Conservation (phyloP, 2,888 invertebrate genomes). For the Diloba caeruleocephala region DNA sequence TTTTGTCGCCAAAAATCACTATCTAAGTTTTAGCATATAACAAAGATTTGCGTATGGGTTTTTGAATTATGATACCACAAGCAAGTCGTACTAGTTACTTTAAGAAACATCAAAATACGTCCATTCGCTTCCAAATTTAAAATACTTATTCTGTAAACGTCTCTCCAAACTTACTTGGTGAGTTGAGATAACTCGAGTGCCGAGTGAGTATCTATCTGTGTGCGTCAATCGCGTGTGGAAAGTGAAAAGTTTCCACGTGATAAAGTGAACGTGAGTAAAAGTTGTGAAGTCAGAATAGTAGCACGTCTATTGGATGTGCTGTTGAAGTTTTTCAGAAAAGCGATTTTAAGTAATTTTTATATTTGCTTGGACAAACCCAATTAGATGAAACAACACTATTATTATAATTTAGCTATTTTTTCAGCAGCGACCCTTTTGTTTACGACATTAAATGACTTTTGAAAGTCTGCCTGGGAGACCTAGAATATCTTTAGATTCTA, state of each 20-base stretch:
- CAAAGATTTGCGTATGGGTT: too few relatives aligned
- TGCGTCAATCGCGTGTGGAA: conserved; percentile 73
- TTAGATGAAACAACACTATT: too few relatives aligned
- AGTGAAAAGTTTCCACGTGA: conserved; percentile 73
- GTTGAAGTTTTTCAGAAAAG: background rate
- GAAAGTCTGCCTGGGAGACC: too few relatives aligned
- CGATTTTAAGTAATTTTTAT: conserved; percentile 12
- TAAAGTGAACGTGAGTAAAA: conserved; percentile 65
- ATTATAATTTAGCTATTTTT: too few relatives aligned
- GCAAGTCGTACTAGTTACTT: background rate
- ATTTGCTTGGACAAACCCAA: too few relatives aligned
- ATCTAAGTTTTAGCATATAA: too few relatives aligned
- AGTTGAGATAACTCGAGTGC: conserved; percentile 52
- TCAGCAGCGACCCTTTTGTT: too few relatives aligned
- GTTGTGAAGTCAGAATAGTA: conserved; percentile 29
- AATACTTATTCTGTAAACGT: conserved; percentile 53
- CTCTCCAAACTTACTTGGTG: conserved; percentile 42
- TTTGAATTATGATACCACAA: background rate
- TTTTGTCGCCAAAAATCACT: too few relatives aligned
- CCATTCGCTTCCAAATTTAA: conserved; percentile 22
- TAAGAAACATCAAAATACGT: conserved; percentile 16
- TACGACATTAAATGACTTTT: too few relatives aligned
- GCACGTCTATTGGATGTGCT: conserved; percentile 28
- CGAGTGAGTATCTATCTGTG: conserved; percentile 54
- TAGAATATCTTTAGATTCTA: too few relatives aligned